phyloP scores from a whole-genome alignment of 1,140 invertebrate genomes.

The Eupristina koningsbergeri region DNA sequence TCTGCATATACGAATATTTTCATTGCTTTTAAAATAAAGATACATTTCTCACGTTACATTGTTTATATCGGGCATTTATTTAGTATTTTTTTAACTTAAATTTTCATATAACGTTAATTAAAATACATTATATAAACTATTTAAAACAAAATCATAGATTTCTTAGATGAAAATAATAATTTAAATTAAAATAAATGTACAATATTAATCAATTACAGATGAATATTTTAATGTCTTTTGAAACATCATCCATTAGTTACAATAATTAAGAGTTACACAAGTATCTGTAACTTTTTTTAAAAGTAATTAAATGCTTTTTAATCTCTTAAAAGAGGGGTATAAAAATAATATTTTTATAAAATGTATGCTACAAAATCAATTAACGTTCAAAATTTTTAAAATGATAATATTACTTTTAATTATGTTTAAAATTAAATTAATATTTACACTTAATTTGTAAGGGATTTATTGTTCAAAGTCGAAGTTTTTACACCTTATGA shows the following conservation, averaged over 20 bases:
- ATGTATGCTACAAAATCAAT: neutral
- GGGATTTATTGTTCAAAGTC: neutral
- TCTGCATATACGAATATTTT: neutral
- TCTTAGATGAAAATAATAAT: too few species aligned
- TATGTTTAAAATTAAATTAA: neutral
- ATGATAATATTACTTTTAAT: neutral
- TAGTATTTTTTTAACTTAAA: too few species aligned
- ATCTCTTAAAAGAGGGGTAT: neutral
- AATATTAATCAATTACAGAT: neutral
- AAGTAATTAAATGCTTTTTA: neutral
- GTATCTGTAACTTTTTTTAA: neutral
- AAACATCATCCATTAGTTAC: neutral
- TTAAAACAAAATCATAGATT: too few species aligned
- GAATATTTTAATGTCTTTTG: neutral
- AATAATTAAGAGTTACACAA: neutral
- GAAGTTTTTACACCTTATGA: neutral
- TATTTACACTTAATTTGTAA: slow-evolving; percentile 1
- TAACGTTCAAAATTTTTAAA: neutral
- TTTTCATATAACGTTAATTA: too few species aligned
- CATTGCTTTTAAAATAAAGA: neutral
- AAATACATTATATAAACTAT: too few species aligned
- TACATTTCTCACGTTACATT: neutral
- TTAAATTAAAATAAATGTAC: neutral
- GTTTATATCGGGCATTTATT: neutral
- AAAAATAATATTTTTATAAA: too few species aligned